Base-by-base conservation (phyloP, 1,140 invertebrate genomes). In the Armadillidium nasatum region DNA sequence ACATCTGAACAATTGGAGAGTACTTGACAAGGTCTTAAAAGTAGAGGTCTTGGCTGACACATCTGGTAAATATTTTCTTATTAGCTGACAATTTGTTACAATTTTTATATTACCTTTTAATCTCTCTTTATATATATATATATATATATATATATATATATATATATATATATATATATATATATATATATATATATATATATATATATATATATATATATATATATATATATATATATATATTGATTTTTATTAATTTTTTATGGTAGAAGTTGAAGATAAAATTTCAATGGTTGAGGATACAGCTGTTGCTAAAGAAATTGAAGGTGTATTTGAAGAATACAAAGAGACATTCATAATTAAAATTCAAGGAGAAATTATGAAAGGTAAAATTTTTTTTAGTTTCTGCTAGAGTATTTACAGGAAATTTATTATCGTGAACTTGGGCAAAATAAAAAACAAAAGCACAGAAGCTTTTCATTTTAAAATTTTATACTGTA, bases 151-250 rank as follows among this genome's bases (percentile, higher is more conserved):
- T 33, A 33, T 33, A 33, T 33, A 33, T 33, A 33, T 33, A 33
- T 33, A 33, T 33, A 33, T 33, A 33, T 33, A 33, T 33, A 33
- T 33, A 33, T 33, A 33, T 33, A 33, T 33, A 33, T 33, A 33
- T 33, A 33, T 33, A 33, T 33, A 19, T 15, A 60, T 60, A 19
- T 60, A 60, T 60, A 60, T 60, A 60, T 60, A 60, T 60, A 60
- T 60, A 60, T 60, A 60, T 60, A 60, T 60, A 60, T 60, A 60
- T 60, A 60, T 60, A 60, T 60, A 60, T 60, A 60, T 60, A 60
- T 60, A 60, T 60, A 60, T 60, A 60, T 60, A 60, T 60, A 60
- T 60, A 60, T 60, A 60, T 60, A 60, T 60, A 60, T 60, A 60
- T 60, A 60, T 60, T 3, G 11, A 60, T 9, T 50, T 50, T 15